Evolutionary conservation across 2,888 invertebrate genomes (phyloP), one percentile per base, ranked within the genome.

Genomic region (Labia minor): DNA sequence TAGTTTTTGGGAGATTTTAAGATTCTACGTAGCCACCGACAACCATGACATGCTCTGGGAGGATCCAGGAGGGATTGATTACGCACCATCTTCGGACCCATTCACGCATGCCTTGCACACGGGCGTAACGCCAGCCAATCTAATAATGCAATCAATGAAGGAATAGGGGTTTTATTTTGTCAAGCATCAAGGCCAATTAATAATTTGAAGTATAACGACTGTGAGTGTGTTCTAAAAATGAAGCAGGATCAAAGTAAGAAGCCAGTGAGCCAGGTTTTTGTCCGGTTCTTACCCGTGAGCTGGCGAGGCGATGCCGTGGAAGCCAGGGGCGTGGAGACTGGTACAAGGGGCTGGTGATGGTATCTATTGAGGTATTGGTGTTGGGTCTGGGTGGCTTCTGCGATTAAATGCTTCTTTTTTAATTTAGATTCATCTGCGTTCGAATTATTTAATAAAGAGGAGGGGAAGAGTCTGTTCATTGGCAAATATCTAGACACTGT

Each of bases 281-380:
- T n/a, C 49, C 49, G 68, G 77, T 77, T 79, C 82, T 82, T 82
- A 82, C 83, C 82, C 81, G 82, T 81, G 80, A 80, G 81, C 80
- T 79, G 78, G 81, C 77, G 79, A 67, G 70, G 67, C 68, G 67
- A 67, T 67, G 65, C 70, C 65, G 67, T 68, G 67, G 68, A 68
- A 61, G 70, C 68, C 80, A 80, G 77, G 77, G 79, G 77, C 75
- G 78, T 77, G 74, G 74, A 73, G 74, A 76, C 75, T 73, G 76
- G 74, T 73, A 76, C 73, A 71, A 75, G 74, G 73, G 74, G 70
- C 64, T 66, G 68, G 66, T 67, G 66, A 33, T 66, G 68, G 67
- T 68, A 66, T 67, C 64, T 66, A 37, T 64, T 65, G 65, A 61
- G 67, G 65, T 70, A 62, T 68, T 66, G 68, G 72, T 73, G 80